Evolutionary conservation across 2,888 invertebrate genomes (phyloP).

Genomic region (Drosophila anomelani): DNA sequence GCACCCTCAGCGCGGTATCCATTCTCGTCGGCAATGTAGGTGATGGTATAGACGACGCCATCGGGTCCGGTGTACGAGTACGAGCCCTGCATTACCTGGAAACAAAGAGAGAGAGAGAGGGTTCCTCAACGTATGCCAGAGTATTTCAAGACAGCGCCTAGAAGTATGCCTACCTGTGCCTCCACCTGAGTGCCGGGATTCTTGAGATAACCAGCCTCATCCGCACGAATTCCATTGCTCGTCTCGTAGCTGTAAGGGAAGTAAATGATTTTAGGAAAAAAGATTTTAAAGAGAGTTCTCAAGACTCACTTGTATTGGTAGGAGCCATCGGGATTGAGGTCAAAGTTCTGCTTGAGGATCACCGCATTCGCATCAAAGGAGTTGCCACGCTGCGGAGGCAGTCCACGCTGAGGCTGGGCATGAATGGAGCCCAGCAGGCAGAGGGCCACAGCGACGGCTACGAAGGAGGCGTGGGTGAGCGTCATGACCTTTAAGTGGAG

Average conservation of each 20-base stretch:
- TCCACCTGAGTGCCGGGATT: conserved; percentile 87
- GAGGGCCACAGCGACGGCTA: conserved; percentile 81
- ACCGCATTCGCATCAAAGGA: conserved; percentile 85
- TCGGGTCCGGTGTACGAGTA: conserved; percentile 87
- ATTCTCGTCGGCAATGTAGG: conserved; percentile 85
- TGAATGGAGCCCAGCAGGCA: conserved; percentile 80
- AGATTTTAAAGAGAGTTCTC: neutral
- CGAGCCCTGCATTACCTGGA: conserved; percentile 86
- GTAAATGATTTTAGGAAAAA: too few species aligned
- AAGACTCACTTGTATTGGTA: conserved; percentile 85
- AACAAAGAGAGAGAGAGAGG: neutral
- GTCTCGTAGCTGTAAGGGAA: conserved; percentile 86
- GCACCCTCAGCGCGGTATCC: conserved; percentile 85
- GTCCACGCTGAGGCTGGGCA: conserved; percentile 82
- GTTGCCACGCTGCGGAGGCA: conserved; percentile 76
- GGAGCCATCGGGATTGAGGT: conserved; percentile 85
- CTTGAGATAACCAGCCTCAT: conserved; percentile 88
- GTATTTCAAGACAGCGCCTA: neutral
- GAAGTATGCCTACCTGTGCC: conserved; percentile 85
- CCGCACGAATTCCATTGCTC: conserved; percentile 88
- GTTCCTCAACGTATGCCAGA: conserved; percentile 32
- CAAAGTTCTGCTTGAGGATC: conserved; percentile 85
- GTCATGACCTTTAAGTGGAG: conserved; percentile 81
- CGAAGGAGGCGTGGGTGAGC: conserved; percentile 76
- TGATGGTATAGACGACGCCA: conserved; percentile 86